phyloP scores from a whole-genome alignment of 2,888 invertebrate genomes.

The Latrodectus hesperus region DNA sequence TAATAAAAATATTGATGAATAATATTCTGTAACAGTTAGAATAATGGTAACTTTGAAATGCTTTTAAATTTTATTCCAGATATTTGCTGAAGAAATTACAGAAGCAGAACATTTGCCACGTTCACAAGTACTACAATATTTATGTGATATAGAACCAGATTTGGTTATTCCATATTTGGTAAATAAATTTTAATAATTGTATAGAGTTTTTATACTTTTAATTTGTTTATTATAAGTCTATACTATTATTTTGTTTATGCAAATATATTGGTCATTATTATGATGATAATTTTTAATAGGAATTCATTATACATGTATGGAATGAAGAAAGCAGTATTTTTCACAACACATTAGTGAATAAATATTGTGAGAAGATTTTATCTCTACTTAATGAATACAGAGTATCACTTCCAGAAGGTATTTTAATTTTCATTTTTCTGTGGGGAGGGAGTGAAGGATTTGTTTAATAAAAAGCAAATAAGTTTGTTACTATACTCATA shows the following conservation, averaged over 20 bases:
- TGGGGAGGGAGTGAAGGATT: too few species aligned
- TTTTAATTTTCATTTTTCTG: conserved; percentile 18
- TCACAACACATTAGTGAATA: conserved; percentile 92
- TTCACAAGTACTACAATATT: conserved; percentile 89
- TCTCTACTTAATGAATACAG: conserved; percentile 75
- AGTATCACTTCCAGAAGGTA: conserved; percentile 73
- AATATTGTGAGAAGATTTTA: conserved; percentile 85
- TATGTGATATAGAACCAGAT: conserved; percentile 86
- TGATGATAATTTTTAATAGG: conserved; percentile 76
- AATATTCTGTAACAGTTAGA: too few species aligned
- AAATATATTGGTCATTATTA: neutral
- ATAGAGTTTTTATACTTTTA: conserved; percentile 12
- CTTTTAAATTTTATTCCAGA: conserved; percentile 73
- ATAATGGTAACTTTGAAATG: neutral
- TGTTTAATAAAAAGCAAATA: too few species aligned
- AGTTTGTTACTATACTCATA: too few species aligned
- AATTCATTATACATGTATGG: conserved; percentile 94
- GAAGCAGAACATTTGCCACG: conserved; percentile 93
- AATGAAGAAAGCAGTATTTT: conserved; percentile 87
- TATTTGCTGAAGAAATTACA: conserved; percentile 87
- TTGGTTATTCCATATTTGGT: conserved; percentile 91
- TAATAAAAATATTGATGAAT: too few species aligned
- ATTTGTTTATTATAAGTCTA: neutral
- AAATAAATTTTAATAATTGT: conserved; percentile 69
- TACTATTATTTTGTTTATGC: neutral